Conservation (phyloP, 2,113 vertebrate genomes). For the Ammospiza nelsoni region DNA sequence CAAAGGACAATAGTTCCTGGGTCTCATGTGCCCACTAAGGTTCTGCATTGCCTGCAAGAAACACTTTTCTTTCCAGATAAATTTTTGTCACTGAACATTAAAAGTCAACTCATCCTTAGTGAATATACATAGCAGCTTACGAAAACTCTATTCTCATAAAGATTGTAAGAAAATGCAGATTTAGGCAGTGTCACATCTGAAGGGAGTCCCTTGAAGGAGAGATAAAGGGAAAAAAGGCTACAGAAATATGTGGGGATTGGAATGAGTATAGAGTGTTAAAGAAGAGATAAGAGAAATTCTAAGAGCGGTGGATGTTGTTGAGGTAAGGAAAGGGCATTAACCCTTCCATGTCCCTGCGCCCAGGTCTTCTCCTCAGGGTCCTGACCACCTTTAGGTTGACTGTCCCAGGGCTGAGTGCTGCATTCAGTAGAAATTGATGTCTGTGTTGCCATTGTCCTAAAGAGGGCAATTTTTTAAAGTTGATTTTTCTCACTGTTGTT, state of each 20-base stretch:
- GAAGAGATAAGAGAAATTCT: neutral
- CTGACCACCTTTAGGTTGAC: neutral
- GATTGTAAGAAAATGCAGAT: neutral
- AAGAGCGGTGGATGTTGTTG: neutral
- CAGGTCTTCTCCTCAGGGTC: neutral
- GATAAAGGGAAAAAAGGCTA: neutral
- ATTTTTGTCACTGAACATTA: neutral
- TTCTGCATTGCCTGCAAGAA: neutral
- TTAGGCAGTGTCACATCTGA: neutral
- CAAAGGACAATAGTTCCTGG: neutral
- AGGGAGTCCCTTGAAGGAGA: neutral
- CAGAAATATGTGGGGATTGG: neutral
- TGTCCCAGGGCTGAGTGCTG: neutral
- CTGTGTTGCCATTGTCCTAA: neutral
- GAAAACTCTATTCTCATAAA: neutral
- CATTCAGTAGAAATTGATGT: neutral
- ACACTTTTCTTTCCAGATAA: neutral
- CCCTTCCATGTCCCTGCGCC: neutral
- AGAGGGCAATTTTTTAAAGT: rapidly evolving
- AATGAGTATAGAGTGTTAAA: neutral
- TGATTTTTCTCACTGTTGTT: neutral
- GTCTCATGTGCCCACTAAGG: neutral
- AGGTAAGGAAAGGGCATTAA: neutral
- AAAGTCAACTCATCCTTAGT: neutral
- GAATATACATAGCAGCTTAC: neutral